Conservation (phyloP, 2,888 invertebrate genomes). For the Acronicta psi region DNA sequence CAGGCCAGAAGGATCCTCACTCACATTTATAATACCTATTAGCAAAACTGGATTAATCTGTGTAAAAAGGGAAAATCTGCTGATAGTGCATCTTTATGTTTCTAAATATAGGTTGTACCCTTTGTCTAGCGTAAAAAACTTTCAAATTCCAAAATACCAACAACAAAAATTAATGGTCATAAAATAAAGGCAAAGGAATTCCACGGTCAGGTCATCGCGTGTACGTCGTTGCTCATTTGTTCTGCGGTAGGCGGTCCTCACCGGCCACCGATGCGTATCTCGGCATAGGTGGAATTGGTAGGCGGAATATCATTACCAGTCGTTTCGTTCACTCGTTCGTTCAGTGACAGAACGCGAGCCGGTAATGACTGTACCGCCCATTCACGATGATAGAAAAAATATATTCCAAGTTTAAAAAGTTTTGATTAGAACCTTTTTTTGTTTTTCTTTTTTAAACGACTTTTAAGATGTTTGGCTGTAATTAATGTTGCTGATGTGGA, state of each 20-base stretch:
- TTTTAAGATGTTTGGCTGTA: slow-evolving; percentile 6
- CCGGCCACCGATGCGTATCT: slow-evolving; percentile 86
- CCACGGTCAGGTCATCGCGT: slow-evolving; percentile 47
- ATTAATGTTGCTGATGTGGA: slow-evolving; percentile 26
- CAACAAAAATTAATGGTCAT: slow-evolving; percentile 20
- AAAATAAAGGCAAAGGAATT: slow-evolving; percentile 38
- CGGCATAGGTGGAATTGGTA: slow-evolving; percentile 83
- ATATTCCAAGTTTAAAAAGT: slow-evolving; percentile 44
- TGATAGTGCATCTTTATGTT: too few species aligned
- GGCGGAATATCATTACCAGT: slow-evolving; percentile 85
- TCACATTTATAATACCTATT: too few species aligned
- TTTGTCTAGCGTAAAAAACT: too few species aligned
- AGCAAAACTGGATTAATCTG: too few species aligned
- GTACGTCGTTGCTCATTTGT: slow-evolving; percentile 70
- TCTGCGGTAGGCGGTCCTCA: slow-evolving; percentile 74
- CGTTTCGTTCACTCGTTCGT: slow-evolving; percentile 65
- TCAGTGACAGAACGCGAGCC: slow-evolving; percentile 76
- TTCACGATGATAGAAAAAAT: slow-evolving; percentile 57
- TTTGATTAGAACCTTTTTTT: slow-evolving; percentile 31
- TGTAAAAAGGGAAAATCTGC: too few species aligned
- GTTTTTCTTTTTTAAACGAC: slow-evolving; percentile 26
- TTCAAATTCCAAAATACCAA: background rate
- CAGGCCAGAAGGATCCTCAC: too few species aligned
- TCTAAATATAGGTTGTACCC: too few species aligned
- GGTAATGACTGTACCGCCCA: slow-evolving; percentile 77